Evolutionary conservation across 2,113 vertebrate genomes (phyloP), one percentile per base, ranked within the genome.

Genomic region (Physeter macrocephalus): DNA sequence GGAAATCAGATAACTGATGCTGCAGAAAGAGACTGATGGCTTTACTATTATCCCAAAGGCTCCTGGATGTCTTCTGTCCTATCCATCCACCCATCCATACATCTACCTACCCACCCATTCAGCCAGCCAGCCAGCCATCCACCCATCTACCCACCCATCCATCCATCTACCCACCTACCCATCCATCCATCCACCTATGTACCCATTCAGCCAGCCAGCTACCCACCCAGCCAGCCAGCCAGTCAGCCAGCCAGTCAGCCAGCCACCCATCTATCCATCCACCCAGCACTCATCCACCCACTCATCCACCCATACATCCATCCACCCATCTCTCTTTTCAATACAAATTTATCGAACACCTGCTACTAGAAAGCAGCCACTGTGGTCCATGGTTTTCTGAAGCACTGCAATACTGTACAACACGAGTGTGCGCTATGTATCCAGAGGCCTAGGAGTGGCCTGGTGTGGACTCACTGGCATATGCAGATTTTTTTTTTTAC

Each of bases 51-150:
- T 81, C 31, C 64, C 80, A 52, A 27, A 93, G 71, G 13, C n/a
- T 87, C 54, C n/a, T 83, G 74, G 34, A 4, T 49, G 13, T 67
- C 5, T 89, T 95, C 18, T n/a, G 25, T 25, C 10, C 75, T 34
- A 69, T 57, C 17, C 52, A 7, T 41, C 12, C 20, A 41, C 6
- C 34, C 31, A 4, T 8, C 23, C 14, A 15, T 43, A 49, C 25
- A 36, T 25, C 34, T 25, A 13, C 12, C n/a, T 18, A 6, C 43
- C 21, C 18, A 54, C 9, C 5, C 34, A 8, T 14, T n/a, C 8
- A n/a, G 13, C 34, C n/a, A 4, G 14, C 36, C 17, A 8, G 25
- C 25, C 6, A 1, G 6, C 59, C 14, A 9, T 0, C 34, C 20
- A 31, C 8, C 49, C 17, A 46, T 18, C 39, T 27, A 3, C 6